Base-by-base conservation (phyloP, 1,140 invertebrate genomes). In the Pseudomyrmex sp. region DNA sequence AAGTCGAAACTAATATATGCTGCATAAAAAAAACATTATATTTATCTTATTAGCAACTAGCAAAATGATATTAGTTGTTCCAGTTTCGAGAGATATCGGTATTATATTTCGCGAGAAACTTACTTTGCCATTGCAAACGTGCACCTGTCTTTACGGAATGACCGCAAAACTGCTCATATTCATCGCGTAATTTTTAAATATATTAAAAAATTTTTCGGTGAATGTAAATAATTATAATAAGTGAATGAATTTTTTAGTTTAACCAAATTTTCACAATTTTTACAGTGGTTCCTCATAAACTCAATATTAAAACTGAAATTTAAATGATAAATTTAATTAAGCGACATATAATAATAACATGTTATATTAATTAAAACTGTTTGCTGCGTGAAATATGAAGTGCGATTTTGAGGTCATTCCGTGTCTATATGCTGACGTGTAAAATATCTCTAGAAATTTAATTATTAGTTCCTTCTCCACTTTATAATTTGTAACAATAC, bases 401-500 rank as follows among this genome's bases (percentile, higher is more conserved):
- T 18, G 18, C 15, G 52, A 35, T 1, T 61, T 70, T 70, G 48
- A 12, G 50, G 13, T 48, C 63, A 48, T 20, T 4, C 48, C 20
- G 8, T 5, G 56, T n/a, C 50, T 23, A 79, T 44, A 79, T 20
- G n/a, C 35, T 58, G 13, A 44, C 75, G 65, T 79, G 65, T 69
- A 79, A 52, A 52, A 58, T 12, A 72, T 48, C 66, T 72, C 23
- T 48, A 58, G 20, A 70, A 12, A 12, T 58, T 46, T 79, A 79
- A 70, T 80, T 7, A 35, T 35, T 72, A 70, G 23, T 12, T 70
- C 44, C 48, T 23, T 70, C 66, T 70, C 35, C 35, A 35, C 35
- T 23, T 70, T 72, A 26, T 70, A 10, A 80, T 80, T 72, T 80
- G 46, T 70, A 35, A 79, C 26, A 1, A 66, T 77, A 77, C n/a